A percentile compares a stretch with the other conserved stretches of the same genome.
These are phyloP conservation scores for Suillia variegata DNA, from an alignment of 2,888 invertebrate genomes.

Conservation along the genomic window DNA sequence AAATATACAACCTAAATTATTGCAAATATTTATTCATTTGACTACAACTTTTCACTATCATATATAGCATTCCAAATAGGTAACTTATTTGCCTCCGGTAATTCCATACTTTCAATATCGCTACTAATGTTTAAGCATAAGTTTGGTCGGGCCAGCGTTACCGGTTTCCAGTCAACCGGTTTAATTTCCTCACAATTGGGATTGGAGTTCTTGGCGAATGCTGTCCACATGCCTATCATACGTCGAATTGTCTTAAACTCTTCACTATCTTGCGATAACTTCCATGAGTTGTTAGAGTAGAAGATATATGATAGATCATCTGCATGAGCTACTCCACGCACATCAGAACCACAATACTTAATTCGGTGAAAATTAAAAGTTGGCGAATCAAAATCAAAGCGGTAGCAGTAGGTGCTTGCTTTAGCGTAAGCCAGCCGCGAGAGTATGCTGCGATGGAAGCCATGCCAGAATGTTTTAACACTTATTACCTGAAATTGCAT, in stretches of 20 bases:
- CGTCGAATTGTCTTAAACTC: conserved; percentile 49
- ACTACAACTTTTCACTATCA: conserved; percentile 20
- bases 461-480: conserved; percentile 53
- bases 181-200: conserved; percentile 44
- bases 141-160: conserved; percentile 29
- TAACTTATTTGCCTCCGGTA: conserved; percentile 47
- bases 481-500: conserved; percentile 47
- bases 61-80: conserved; percentile 46
- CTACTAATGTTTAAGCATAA: conserved; percentile 47
- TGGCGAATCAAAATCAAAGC: conserved; percentile 53
- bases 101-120: conserved; percentile 40
- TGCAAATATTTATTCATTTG: too few species aligned
- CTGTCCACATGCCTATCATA: conserved; percentile 48
- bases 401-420: conserved; percentile 48
- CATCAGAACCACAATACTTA: conserved; percentile 42
- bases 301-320: conserved; percentile 53
- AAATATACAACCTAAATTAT: too few species aligned
- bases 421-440: conserved; percentile 39
- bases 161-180: conserved; percentile 37
- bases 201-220: conserved; percentile 47
- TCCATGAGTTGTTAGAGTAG: conserved; percentile 34
- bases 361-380: conserved; percentile 46
- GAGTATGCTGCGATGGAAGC: conserved; percentile 43
- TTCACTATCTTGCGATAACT: conserved; percentile 32
- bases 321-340: conserved; percentile 48